phyloP scores from a whole-genome alignment of 2,113 vertebrate species.

The Channa argus region DNA sequence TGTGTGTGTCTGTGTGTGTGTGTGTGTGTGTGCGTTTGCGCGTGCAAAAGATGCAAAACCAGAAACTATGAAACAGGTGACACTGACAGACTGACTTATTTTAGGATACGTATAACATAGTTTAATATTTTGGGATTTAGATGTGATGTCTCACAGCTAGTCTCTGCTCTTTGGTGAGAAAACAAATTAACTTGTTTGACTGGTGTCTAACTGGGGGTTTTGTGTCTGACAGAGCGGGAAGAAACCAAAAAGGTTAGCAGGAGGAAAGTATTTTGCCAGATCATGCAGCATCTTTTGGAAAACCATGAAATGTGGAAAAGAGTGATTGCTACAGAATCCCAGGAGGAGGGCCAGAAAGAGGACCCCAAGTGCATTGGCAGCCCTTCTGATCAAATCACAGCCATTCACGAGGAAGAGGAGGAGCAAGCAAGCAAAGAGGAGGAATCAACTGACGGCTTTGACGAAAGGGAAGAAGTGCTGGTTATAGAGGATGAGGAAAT shows the following conservation, averaged over 20 bases:
- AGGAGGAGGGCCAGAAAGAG: slow-evolving; percentile 75
- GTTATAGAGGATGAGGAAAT: slow-evolving; percentile 66
- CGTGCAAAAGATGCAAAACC: too few species aligned
- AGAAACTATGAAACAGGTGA: too few species aligned
- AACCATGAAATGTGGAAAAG: slow-evolving; percentile 98
- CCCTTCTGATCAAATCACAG: slow-evolving; percentile 88
- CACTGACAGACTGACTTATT: too few species aligned
- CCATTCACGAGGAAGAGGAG: slow-evolving; percentile 93
- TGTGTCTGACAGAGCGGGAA: slow-evolving; percentile 83
- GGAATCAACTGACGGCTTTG: slow-evolving; percentile 63
- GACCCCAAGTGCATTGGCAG: slow-evolving; percentile 77
- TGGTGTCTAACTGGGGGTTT: slow-evolving; percentile 18
- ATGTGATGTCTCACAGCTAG: too few species aligned
- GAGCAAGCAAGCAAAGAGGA: slow-evolving; percentile 82
- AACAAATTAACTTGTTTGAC: too few species aligned
- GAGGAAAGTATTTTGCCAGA: slow-evolving; percentile 93
- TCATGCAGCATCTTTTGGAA: slow-evolving; percentile 92
- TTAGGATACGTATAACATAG: too few species aligned
- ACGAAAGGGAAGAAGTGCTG: slow-evolving; percentile 84
- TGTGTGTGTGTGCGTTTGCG: too few species aligned
- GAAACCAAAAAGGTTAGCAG: slow-evolving; percentile 82
- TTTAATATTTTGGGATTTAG: too few species aligned
- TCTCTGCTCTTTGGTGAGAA: too few species aligned
- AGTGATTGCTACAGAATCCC: slow-evolving; percentile 86
- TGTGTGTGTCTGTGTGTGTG: too few species aligned